Evolutionary conservation across 2,113 vertebrate genomes (phyloP), one percentile per base, ranked within the genome.

Genomic region (Sorex araneus): DNA sequence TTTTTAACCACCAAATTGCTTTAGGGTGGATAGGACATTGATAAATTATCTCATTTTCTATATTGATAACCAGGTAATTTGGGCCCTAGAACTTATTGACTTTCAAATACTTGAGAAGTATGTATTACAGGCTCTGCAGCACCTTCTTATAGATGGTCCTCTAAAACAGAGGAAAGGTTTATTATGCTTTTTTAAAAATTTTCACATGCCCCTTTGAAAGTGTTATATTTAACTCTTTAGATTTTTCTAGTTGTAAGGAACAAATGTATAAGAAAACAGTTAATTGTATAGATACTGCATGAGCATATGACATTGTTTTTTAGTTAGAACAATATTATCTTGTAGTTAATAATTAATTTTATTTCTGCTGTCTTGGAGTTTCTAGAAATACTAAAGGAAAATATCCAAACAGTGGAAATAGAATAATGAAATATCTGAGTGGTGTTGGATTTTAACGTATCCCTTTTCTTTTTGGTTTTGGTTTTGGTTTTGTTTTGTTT

Each of bases 41-140:
- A 88, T 74, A 94, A 90, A 74, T 81, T 82, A 82, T 25, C 30
- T 60, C 32, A 71, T 87, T 87, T 91, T 93, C 74, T 86, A 11
- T 91, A 67, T 76, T 66, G n/a, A 57, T 93, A 87, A 84, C 18
- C 8, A 47, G 3, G 36, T 87, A 71, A 83, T 85, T 84, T 32
- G 27, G 8, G 18, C 2, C 18, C 3, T 60, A 19, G 15, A 71
- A 79, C 19, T 89, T 50, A 84, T 21, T 80, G 40, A 63, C 15
- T 90, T 92, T 32, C 28, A 81, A 27, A 34, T 70, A 71, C 36
- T 95, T 75, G 60, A 82, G 78, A 66, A 84, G 57, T 84, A 28
- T 74, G 43, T 78, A 73, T 57, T 76, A 40, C 18, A n/a, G 30
- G 1, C 25, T 76, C 57, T 74, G 25, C 2, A 50, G n/a, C 80